These are phyloP conservation scores for Eutolmus rufibarbis DNA, from an alignment of 2,888 invertebrate species.

Conservation along the genomic window DNA sequence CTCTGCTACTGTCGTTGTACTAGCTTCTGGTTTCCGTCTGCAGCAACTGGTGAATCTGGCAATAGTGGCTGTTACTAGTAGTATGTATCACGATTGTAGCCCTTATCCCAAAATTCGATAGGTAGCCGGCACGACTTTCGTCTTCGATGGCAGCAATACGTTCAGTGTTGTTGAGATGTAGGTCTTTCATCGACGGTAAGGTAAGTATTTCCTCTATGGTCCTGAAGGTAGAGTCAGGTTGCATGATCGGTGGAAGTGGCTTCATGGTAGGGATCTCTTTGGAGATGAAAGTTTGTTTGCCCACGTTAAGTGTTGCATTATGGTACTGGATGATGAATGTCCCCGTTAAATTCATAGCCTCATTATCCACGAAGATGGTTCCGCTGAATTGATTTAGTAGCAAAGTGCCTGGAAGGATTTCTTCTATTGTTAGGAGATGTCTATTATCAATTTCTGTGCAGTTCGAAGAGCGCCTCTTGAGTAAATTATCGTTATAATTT, in stretches of 20 bases:
- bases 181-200: too few relatives aligned
- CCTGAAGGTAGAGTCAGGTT: not conserved
- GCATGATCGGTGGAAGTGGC: not conserved
- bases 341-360: not conserved
- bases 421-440: too few relatives aligned
- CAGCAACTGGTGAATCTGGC: not conserved
- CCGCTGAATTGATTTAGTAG: not conserved
- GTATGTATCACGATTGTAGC: not conserved
- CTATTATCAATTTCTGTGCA: too few relatives aligned
- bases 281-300: not conserved
- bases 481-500: not conserved
- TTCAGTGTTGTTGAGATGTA: too few relatives aligned
- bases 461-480: not conserved
- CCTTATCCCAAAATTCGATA: too few relatives aligned
- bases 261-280: not conserved
- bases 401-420: not conserved
- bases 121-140: not conserved
- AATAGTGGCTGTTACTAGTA: too few relatives aligned
- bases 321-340: not conserved
- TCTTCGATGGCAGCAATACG: too few relatives aligned
- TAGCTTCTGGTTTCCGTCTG: not conserved
- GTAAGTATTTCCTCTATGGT: too few relatives aligned
- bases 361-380: too few relatives aligned
- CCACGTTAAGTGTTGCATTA: not conserved
- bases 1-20: not conserved